Percentiles rank a stretch among this genome's conserved stretches.
Evolutionary conservation across 2,888 invertebrate species (phyloP).

Genomic region (Listrodromus nycthemerus): DNA sequence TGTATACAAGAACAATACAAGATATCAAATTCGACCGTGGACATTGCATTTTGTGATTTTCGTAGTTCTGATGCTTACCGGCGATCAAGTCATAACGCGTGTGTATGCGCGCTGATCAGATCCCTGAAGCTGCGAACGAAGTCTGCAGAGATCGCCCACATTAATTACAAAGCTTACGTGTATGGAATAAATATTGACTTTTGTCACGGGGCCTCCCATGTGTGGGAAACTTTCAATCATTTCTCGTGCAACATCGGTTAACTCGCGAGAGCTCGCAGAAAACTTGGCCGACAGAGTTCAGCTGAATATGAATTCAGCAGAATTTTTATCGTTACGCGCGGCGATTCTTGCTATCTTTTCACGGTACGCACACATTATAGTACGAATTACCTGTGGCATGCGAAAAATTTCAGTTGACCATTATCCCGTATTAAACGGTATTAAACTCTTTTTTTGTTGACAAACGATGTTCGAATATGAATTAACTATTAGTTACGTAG

Average conservation of each 20-base stretch:
- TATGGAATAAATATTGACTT: constrained; percentile 36
- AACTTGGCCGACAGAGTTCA: constrained; percentile 12
- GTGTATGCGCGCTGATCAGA: not conserved
- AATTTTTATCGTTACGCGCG: not conserved
- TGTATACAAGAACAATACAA: not conserved
- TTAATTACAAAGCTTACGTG: constrained; percentile 33
- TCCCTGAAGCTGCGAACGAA: constrained; percentile 10
- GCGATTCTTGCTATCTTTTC: not conserved
- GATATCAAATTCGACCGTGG: not conserved
- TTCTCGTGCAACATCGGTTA: constrained; percentile 12
- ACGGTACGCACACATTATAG: not conserved
- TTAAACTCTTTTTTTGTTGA: not conserved
- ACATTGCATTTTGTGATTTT: not conserved
- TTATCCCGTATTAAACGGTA: not conserved
- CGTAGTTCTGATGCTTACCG: not conserved
- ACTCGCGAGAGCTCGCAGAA: constrained; percentile 5
- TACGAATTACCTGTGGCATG: not conserved
- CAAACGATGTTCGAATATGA: not conserved
- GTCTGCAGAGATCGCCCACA: not conserved
- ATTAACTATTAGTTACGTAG: not conserved
- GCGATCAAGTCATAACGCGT: not conserved
- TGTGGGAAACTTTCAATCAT: constrained; percentile 46
- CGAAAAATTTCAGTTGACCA: not conserved
- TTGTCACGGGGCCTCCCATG: constrained; percentile 1
- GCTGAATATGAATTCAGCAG: not conserved